Base-by-base conservation (phyloP, 2,888 invertebrate genomes). In the Epiblema foenella region DNA sequence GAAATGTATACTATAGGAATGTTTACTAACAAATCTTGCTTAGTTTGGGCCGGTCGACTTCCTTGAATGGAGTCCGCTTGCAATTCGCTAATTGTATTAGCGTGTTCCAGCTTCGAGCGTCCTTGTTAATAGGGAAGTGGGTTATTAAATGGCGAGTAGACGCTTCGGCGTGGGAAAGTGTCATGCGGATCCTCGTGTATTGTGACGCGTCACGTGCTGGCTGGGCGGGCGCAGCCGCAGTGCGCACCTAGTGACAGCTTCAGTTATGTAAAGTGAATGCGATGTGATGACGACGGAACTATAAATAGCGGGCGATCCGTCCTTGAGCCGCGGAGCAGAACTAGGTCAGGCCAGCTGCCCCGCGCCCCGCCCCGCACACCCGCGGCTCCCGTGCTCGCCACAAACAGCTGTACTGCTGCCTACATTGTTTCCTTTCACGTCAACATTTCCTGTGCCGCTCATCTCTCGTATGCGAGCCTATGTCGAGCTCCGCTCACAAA, bases 261-360 rank as follows among this genome's bases (percentile, higher is more conserved):
- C 85, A 85, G 89, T 91, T 91, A 90, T 90, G 90, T 90, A 91
- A 91, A 91, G 86, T 85, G 84, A 86, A 85, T 89, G 85, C 82
- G 83, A 81, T 83, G 85, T 84, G 85, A 86, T 89, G 90, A 88
- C 88, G 89, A 89, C 87, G 85, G 85, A 89, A 87, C 90, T 93
- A 92, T 91, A 89, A 92, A 93, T 93, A 92, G 90, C 91, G 88
- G 88, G 85, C 89, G 89, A 89, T 90, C 87, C 88, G 93, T 92
- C 93, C 93, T 93, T 93, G 93, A 91, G 93, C 86, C 84, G 85
- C 88, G 86, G 81, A 82, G 84, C 87, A 88, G 85, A 93, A 90
- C 90, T 93, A 85, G 93, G 93, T 92, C 93, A 93, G 81, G 80
- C 84, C 85, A 87, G 85, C 84, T 87, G 84, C 87, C 84, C 79